These are phyloP conservation scores for Hoplodrina ambigua DNA, from an alignment of 2,888 invertebrate genomes.

Conservation along the genomic window DNA sequence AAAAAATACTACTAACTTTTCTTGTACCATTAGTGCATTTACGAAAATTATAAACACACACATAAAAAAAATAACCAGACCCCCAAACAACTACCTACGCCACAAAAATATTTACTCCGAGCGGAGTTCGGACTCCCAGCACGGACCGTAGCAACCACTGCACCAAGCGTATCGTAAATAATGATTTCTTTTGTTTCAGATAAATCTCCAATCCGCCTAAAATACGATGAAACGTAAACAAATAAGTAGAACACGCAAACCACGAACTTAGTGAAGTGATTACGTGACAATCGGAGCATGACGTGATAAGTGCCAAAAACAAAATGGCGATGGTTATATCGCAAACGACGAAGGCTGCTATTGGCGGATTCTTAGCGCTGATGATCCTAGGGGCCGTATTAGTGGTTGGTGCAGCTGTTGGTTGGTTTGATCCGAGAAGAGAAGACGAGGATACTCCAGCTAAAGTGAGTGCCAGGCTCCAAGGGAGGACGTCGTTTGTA, in stretches of 20 bases:
- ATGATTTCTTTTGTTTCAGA: slow-evolving; percentile 50
- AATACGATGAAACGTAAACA: slow-evolving; percentile 39
- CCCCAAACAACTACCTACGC: too few species aligned
- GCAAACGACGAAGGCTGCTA: slow-evolving; percentile 87
- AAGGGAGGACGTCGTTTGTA: slow-evolving; percentile 86
- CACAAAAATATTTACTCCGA: too few species aligned
- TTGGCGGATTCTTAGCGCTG: slow-evolving; percentile 85
- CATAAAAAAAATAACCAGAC: too few species aligned
- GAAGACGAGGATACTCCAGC: slow-evolving; percentile 88
- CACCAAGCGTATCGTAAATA: too few species aligned
- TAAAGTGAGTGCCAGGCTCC: slow-evolving; percentile 85
- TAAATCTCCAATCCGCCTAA: not conserved
- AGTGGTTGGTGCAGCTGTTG: slow-evolving; percentile 86
- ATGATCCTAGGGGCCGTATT: slow-evolving; percentile 87
- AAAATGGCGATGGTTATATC: slow-evolving; percentile 90
- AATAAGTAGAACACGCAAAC: slow-evolving; percentile 28
- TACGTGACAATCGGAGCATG: slow-evolving; percentile 66
- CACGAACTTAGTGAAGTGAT: slow-evolving; percentile 54
- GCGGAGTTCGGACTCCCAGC: too few species aligned
- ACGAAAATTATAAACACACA: too few species aligned
- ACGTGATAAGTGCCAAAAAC: slow-evolving; percentile 78
- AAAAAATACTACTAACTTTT: too few species aligned
- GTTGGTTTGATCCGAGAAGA: slow-evolving; percentile 86
- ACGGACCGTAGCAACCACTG: too few species aligned
- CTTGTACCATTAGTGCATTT: too few species aligned